Evolutionary conservation across 35 echinoderm and acorn worm species (phyloP).

Genomic region (Hemicentrotus pulcherrimus): DNA sequence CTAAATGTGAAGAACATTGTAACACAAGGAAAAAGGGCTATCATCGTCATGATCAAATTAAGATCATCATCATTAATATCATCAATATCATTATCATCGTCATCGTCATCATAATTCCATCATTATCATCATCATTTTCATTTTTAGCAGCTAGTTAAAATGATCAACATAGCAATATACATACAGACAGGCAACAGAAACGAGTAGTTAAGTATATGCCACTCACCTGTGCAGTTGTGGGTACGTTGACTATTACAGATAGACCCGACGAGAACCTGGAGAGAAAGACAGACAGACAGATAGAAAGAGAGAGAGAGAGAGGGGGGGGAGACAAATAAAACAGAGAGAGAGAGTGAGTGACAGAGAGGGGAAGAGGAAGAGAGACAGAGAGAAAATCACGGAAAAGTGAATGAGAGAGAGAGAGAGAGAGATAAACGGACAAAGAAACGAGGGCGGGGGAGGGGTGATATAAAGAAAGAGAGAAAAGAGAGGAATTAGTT

Average conservation of each 20-base stretch:
- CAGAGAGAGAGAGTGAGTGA: background rate
- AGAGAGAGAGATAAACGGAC: background rate
- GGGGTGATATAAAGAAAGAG: background rate
- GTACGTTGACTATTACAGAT: background rate
- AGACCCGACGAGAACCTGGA: background rate
- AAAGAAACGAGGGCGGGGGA: no score
- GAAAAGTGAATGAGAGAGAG: background rate
- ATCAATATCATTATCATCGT: no score
- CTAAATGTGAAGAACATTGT: no score
- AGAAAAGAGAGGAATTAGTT: no score
- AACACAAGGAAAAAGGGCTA: no score
- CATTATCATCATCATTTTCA: no score
- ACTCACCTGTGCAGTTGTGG: background rate
- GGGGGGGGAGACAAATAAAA: background rate
- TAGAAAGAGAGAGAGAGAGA: background rate
- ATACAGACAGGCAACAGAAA: no score
- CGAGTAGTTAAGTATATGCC: background rate
- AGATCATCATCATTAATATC: no score
- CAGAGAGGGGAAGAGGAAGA: background rate
- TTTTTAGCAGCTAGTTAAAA: no score
- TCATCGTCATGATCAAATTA: no score
- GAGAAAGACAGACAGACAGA: background rate
- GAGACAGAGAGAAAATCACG: background rate
- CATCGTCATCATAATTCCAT: no score
- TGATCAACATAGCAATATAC: no score